A percentile compares a stretch with the other conserved stretches of the same genome.
phyloP scores from a whole-genome alignment of 2,113 vertebrate species.

The Cyrtonyx montezumae region DNA sequence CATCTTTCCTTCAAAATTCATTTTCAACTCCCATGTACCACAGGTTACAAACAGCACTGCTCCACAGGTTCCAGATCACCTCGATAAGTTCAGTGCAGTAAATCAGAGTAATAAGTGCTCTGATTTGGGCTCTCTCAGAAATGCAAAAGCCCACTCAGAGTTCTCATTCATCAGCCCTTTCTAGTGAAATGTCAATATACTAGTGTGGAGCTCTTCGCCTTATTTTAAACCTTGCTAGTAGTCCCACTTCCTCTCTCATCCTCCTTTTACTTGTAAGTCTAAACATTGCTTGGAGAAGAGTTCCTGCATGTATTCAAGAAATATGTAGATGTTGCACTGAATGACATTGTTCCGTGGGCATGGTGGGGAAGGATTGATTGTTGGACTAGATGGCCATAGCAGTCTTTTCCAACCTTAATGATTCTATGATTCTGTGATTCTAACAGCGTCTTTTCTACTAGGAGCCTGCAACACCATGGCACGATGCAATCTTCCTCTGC shows the following conservation, averaged over 20 bases:
- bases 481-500: not conserved
- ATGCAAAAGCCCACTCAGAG: not conserved
- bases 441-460: not conserved
- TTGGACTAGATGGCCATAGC: too few species aligned
- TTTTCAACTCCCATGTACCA: not conserved
- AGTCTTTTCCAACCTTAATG: too few species aligned
- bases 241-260: not conserved
- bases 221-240: not conserved
- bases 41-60: fast-evolving
- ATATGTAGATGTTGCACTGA: too few species aligned
- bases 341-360: too few species aligned
- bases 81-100: not conserved
- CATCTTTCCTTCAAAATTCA: not conserved
- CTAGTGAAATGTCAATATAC: not conserved
- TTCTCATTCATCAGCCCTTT: not conserved
- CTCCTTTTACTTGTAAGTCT: not conserved
- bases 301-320: too few species aligned
- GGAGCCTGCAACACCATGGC: not conserved
- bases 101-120: not conserved
- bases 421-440: too few species aligned
- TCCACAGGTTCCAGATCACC: not conserved
- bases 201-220: not conserved
- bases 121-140: not conserved
- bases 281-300: too few species aligned
- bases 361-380: too few species aligned